Evolutionary conservation across 2,888 invertebrate species (phyloP).

Genomic region (Thumatha senex): DNA sequence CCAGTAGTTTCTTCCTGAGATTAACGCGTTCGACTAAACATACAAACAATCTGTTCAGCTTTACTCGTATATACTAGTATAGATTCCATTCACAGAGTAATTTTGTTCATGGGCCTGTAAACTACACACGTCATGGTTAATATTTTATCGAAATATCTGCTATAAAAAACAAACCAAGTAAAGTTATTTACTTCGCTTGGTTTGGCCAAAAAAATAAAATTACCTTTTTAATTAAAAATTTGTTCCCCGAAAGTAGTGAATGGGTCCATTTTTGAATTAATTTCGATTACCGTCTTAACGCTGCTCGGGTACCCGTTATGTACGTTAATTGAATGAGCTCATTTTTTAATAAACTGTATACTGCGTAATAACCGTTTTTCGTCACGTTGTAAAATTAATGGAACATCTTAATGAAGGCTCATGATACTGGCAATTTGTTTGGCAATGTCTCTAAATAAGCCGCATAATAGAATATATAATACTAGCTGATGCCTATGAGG

Average conservation of each 20-base stretch:
- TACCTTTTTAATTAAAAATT: conserved; percentile 56
- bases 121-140: too few relatives aligned
- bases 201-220: too few relatives aligned
- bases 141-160: too few relatives aligned
- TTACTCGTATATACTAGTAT: too few relatives aligned
- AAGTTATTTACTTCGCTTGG: too few relatives aligned
- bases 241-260: conserved; percentile 40
- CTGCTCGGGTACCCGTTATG: conserved; percentile 22
- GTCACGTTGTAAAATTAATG: conserved; percentile 7
- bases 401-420: conserved; percentile 8
- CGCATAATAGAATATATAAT: too few relatives aligned
- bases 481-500: too few relatives aligned
- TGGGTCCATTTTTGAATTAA: conserved; percentile 44
- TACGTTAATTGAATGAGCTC: conserved; percentile 24
- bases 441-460: neutral
- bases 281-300: conserved; percentile 38
- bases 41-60: too few relatives aligned
- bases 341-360: conserved; percentile 10
- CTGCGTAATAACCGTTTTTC: conserved; percentile 10
- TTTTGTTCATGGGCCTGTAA: too few relatives aligned
- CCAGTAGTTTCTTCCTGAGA: too few relatives aligned
- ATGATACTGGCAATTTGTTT: neutral
- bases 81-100: too few relatives aligned
- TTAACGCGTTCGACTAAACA: too few relatives aligned
- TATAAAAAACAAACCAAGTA: conserved; percentile 23